Evolutionary conservation across 2,888 invertebrate species (phyloP).

Genomic region (Hydraecia micacea): DNA sequence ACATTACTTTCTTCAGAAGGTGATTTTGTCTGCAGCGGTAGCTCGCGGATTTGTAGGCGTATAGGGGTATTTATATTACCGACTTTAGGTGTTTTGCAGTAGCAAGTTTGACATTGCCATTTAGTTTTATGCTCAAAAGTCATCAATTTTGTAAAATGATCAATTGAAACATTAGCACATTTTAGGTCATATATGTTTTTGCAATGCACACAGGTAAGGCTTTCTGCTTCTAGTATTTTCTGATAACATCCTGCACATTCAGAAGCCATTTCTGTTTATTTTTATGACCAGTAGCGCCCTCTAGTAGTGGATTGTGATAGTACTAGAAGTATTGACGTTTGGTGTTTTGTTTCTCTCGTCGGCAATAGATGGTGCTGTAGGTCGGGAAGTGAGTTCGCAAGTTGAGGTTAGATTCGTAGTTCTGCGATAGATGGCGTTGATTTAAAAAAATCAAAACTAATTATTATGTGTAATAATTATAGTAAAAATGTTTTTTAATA

Average conservation of each 20-base stretch:
- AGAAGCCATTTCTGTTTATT: neutral
- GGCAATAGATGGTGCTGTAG: too few species aligned
- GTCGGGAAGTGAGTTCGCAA: too few species aligned
- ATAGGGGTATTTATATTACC: neutral
- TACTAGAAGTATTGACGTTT: neutral
- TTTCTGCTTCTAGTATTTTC: neutral
- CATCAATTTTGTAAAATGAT: constrained; percentile 3
- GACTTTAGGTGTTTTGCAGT: neutral
- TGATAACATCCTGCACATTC: neutral
- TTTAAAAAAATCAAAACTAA: too few species aligned
- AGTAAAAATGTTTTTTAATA: too few species aligned
- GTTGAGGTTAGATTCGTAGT: neutral
- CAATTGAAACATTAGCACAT: neutral
- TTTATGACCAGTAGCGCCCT: neutral
- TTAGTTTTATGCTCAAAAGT: neutral
- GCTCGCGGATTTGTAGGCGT: neutral
- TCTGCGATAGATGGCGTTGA: too few species aligned
- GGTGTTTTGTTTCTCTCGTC: too few species aligned
- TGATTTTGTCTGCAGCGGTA: too few species aligned
- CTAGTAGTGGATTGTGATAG: neutral
- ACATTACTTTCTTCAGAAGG: too few species aligned
- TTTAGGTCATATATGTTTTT: neutral
- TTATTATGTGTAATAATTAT: too few species aligned
- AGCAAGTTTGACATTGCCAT: neutral
- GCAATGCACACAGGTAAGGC: neutral